Percentiles rank a stretch among this genome's conserved stretches.
phyloP scores from a whole-genome alignment of 2,888 invertebrate species.

The Ceriagrion tenellum region DNA sequence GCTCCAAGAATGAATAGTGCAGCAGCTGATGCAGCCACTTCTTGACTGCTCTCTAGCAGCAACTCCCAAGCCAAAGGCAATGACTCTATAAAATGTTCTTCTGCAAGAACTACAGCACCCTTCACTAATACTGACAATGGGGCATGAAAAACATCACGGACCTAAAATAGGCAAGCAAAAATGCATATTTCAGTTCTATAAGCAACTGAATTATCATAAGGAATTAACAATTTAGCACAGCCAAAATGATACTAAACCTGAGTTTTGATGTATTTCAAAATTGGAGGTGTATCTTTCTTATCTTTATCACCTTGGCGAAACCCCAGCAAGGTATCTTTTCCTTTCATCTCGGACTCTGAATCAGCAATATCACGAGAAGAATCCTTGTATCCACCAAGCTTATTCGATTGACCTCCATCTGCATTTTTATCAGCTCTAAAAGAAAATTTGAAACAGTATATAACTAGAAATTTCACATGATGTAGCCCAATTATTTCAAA shows the following conservation, averaged over 20 bases:
- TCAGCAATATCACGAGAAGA: conserved; percentile 80
- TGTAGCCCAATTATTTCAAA: neutral
- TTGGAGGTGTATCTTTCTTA: conserved; percentile 83
- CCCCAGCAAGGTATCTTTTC: conserved; percentile 68
- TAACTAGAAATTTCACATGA: neutral
- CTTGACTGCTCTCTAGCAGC: conserved; percentile 93
- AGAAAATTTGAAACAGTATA: neutral
- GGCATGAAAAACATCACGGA: conserved; percentile 93
- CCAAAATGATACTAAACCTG: conserved; percentile 78
- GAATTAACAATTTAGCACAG: neutral
- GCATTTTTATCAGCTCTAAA: conserved; percentile 5
- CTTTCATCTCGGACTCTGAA: conserved; percentile 76
- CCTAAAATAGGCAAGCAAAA: conserved; percentile 78
- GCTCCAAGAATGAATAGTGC: conserved; percentile 95
- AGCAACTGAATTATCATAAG: neutral
- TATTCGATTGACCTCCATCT: conserved; percentile 57
- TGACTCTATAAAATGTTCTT: conserved; percentile 92
- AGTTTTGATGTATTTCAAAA: conserved; percentile 89
- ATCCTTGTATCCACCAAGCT: conserved; percentile 74
- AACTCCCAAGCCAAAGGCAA: conserved; percentile 97
- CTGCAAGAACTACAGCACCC: conserved; percentile 92
- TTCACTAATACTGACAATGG: conserved; percentile 93
- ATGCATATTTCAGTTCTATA: neutral
- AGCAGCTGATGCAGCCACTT: conserved; percentile 91
- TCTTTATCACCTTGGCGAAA: conserved; percentile 72